Evolutionary conservation across 64 coral and sea anemone genomes (phyloP).

Genomic region (Trachythela sp.): DNA sequence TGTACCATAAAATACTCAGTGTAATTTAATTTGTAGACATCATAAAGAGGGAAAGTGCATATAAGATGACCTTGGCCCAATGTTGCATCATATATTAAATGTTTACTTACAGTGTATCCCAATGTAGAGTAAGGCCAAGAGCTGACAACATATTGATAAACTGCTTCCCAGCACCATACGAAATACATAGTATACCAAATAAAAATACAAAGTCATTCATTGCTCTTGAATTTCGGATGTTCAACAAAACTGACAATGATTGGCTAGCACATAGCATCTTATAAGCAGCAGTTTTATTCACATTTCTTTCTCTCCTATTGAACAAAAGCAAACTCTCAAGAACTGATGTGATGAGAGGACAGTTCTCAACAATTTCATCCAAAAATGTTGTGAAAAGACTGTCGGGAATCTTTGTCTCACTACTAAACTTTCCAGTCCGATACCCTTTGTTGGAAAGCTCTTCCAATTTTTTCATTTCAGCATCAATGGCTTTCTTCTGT

Average conservation of each 20-base stretch:
- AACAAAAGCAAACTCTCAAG: constrained; percentile 24
- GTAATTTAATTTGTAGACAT: too few relatives aligned
- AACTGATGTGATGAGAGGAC: constrained; percentile 29
- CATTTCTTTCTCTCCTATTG: constrained; percentile 18
- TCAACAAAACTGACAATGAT: constrained; percentile 15
- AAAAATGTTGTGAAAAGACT: neutral
- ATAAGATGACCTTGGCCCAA: too few relatives aligned
- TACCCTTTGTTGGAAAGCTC: neutral
- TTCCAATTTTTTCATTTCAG: constrained; percentile 19
- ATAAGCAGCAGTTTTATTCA: constrained; percentile 27
- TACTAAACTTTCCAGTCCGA: constrained; percentile 1
- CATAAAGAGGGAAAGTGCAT: too few relatives aligned
- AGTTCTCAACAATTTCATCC: neutral
- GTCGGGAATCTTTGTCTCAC: neutral
- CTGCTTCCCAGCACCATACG: constrained; percentile 59
- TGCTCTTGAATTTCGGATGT: constrained; percentile 32
- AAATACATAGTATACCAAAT: constrained; percentile 52
- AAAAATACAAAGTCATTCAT: constrained; percentile 23
- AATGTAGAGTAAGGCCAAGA: constrained; percentile 44
- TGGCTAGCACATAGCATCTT: constrained; percentile 43
- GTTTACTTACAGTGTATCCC: constrained; percentile 35
- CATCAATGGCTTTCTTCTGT: neutral
- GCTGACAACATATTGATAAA: constrained; percentile 56
- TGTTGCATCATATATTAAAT: too few relatives aligned
- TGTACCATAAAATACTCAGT: too few relatives aligned